Evolutionary conservation across 2,113 vertebrate species (phyloP).

Genomic region (Tragulus kanchil): DNA sequence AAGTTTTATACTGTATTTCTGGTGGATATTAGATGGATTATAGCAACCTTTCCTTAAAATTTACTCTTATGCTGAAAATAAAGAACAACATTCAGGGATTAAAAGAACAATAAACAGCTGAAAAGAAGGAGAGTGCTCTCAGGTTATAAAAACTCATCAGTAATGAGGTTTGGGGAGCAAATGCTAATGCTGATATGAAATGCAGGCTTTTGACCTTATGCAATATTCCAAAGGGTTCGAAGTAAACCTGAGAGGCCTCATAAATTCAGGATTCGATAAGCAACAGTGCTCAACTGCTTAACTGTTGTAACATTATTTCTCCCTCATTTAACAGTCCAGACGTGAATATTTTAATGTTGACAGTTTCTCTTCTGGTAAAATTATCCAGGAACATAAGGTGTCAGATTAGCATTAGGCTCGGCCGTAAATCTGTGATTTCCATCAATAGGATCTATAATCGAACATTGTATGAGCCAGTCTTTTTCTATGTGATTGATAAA

Average conservation of each 20-base stretch:
- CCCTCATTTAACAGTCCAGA: background rate
- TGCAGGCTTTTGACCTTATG: background rate
- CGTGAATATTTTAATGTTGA: background rate
- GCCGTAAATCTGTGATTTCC: background rate
- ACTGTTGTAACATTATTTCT: background rate
- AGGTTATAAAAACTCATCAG: background rate
- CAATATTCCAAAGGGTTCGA: background rate
- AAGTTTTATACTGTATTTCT: background rate
- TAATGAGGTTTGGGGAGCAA: background rate
- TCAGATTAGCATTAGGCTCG: background rate
- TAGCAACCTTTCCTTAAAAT: background rate
- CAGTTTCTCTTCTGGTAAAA: background rate
- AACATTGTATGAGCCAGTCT: background rate
- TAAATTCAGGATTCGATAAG: background rate
- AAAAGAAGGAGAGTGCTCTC: background rate
- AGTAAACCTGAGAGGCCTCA: background rate
- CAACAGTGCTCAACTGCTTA: background rate
- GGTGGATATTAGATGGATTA: background rate
- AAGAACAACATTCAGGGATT: background rate
- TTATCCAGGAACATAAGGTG: background rate
- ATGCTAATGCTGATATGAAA: background rate
- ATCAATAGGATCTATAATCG: background rate
- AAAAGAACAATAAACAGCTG: background rate
- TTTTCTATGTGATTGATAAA: background rate
- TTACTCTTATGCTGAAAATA: background rate